Evolutionary conservation across 1,140 invertebrate genomes (phyloP).

Genomic region (Gonioctena quinquepunctata): DNA sequence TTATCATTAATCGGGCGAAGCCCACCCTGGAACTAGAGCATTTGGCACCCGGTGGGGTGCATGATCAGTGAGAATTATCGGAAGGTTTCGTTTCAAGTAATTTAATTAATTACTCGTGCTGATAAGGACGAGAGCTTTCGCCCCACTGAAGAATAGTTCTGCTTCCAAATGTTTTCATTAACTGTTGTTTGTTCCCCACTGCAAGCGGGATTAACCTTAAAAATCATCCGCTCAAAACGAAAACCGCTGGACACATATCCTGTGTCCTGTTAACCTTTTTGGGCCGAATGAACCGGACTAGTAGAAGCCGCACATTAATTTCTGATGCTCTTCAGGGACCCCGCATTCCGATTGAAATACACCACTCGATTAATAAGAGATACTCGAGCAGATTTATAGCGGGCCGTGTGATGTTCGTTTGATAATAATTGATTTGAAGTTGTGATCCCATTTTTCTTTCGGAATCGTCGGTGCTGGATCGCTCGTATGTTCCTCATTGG

Average conservation of each 20-base stretch:
- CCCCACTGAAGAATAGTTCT: too few species aligned
- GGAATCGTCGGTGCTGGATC: neutral
- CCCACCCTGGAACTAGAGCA: too few species aligned
- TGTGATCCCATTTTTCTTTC: conserved; percentile 33
- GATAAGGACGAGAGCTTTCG: too few species aligned
- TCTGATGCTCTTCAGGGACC: conserved; percentile 28
- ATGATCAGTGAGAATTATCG: too few species aligned
- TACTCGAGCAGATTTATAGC: conserved; percentile 38
- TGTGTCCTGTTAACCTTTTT: neutral
- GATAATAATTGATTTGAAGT: conserved; percentile 40
- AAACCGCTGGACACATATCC: neutral
- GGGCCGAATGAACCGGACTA: neutral
- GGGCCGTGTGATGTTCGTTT: conserved; percentile 27
- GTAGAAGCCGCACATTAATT: conserved; percentile 29
- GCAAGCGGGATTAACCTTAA: neutral
- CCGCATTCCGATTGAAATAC: conserved; percentile 37
- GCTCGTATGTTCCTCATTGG: neutral
- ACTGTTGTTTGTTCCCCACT: too few species aligned
- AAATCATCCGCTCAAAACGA: neutral
- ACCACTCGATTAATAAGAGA: conserved; percentile 42
- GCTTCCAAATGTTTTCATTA: too few species aligned
- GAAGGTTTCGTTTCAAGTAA: too few species aligned
- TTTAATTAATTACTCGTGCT: too few species aligned
- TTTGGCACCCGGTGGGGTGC: too few species aligned
- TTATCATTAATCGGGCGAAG: too few species aligned